Evolutionary conservation across 2,888 invertebrate species (phyloP).

Genomic region (Oligia strigilis): DNA sequence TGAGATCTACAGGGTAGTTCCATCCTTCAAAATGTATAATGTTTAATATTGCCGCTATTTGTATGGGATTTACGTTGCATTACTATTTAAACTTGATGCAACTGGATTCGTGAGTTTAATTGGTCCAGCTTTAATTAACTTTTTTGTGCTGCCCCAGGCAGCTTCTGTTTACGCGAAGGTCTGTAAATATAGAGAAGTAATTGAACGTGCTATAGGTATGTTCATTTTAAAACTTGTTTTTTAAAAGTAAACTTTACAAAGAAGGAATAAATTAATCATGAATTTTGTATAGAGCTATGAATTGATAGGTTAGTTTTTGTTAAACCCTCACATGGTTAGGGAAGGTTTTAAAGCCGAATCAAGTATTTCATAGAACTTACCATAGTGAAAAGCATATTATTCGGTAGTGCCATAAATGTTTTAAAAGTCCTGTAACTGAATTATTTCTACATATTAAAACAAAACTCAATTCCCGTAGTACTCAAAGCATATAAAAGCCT

Average conservation of each 20-base stretch:
- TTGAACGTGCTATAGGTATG: constrained; percentile 12
- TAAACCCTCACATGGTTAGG: neutral
- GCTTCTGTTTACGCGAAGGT: constrained; percentile 21
- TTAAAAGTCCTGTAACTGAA: neutral
- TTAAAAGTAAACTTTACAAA: neutral
- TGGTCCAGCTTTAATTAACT: constrained; percentile 48
- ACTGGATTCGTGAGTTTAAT: constrained; percentile 57
- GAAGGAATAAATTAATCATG: neutral
- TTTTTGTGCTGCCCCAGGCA: constrained; percentile 41
- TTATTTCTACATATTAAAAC: neutral
- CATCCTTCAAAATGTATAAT: constrained; percentile 54
- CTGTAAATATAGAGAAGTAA: constrained; percentile 32
- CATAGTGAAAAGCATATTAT: neutral
- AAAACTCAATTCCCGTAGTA: neutral
- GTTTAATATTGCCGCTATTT: constrained; percentile 40
- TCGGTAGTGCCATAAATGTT: neutral
- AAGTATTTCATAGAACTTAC: neutral
- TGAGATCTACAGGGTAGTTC: constrained; percentile 63
- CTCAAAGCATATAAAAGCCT: neutral
- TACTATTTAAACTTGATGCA: constrained; percentile 49
- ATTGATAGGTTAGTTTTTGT: neutral
- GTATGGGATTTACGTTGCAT: constrained; percentile 23
- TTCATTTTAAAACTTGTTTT: neutral
- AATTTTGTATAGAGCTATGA: too few species aligned
- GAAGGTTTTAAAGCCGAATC: neutral